These are phyloP conservation scores for Diarsia mendica DNA, from an alignment of 2,888 invertebrate genomes.

Conservation along the genomic window DNA sequence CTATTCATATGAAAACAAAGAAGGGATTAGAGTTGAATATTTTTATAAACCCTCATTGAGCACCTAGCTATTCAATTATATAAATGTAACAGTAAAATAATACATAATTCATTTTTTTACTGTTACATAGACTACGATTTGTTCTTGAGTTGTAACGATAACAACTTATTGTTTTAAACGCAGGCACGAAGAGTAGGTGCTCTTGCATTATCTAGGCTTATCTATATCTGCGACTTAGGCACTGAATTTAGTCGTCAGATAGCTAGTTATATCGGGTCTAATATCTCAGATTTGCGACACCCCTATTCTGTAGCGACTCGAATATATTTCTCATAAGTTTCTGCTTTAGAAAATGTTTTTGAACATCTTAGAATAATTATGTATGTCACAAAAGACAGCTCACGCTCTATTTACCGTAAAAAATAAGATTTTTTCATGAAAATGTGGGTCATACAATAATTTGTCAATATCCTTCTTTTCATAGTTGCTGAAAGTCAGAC, in stretches of 20 bases:
- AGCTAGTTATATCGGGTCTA: constrained; percentile 34
- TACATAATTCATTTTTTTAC: no score
- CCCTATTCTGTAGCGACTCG: constrained; percentile 42
- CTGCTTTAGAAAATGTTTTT: not conserved
- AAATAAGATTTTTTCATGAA: not conserved
- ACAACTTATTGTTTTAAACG: no score
- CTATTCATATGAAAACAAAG: no score
- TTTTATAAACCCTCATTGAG: no score
- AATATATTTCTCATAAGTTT: constrained; percentile 3
- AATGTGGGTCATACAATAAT: not conserved
- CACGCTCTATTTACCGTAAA: not conserved
- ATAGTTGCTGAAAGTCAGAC: not conserved
- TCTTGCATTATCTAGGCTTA: no score
- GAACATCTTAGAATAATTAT: not conserved
- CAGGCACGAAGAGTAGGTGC: no score
- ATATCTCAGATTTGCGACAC: constrained; percentile 43
- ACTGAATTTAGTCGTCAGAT: constrained; percentile 41
- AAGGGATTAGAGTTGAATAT: no score
- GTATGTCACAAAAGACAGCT: not conserved
- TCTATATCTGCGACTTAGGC: constrained; percentile 5
- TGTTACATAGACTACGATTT: no score
- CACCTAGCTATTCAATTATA: no score
- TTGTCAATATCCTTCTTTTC: not conserved
- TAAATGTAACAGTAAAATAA: no score
- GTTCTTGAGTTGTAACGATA: no score